Base-by-base conservation (phyloP, 2,888 invertebrate genomes). In the Mythimna impura region DNA sequence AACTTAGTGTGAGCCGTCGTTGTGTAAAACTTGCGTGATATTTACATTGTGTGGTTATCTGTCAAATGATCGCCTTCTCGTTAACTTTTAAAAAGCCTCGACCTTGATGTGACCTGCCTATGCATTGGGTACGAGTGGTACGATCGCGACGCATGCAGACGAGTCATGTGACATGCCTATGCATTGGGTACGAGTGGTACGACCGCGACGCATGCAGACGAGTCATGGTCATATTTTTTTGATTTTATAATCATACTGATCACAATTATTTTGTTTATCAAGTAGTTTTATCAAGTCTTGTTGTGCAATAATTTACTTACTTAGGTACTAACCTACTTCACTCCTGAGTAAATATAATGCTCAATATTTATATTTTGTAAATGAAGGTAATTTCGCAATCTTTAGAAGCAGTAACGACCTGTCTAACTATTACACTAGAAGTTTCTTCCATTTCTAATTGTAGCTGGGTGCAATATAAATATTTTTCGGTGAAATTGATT, bases 31-130 rank as follows among this genome's bases (percentile, higher is more conserved):
- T 34, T 47, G 47, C 57, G 17, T 63, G 55, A 57, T 76, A 54
- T 47, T 57, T 40, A n/a, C 30, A 34, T 62, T 73, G 61, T 72
- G 64, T 30, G 64, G 55, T 65, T 76, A 79, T 79, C 76, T 60
- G 61, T 72, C 4, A 66, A 78, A 64, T 50, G 81, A 71, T 80
- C 80, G 52, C 17, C 61, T 55, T 6, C 64, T 76, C 64, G 47
- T 70, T 58, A 57, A 66, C 62, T 64, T 47, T 10, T 76, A 43
- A 20, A n/a, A 71, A 64, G 47, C 47, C 76, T 57, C 43, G 62
- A 52, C 47, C 64, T 58, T 71, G 50, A 40, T 30, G 30, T 8
- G 40, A 61, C 52, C 17, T 34, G 57, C 54, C 30, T 50, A n/a
- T 40, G 58, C 30, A 54, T 40, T 54, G 7, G 25, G 14, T 54